Evolutionary conservation across 2,113 vertebrate genomes (phyloP), one percentile per base, ranked within the genome.

Genomic region (Carollia perspicillata): DNA sequence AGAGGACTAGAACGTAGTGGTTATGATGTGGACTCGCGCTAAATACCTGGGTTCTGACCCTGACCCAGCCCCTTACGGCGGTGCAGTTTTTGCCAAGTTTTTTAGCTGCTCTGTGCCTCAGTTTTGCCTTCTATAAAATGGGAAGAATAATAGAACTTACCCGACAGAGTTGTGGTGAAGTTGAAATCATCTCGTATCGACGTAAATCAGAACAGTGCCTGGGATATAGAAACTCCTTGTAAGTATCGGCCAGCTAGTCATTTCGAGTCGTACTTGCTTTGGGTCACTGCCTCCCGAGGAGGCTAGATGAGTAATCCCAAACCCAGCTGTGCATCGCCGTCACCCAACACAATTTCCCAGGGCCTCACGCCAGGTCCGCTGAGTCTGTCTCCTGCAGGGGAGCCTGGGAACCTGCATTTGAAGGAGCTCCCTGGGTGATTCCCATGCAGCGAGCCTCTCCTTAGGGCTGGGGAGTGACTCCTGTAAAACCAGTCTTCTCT

Each of bases 401-500:
- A 10, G 65, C 78, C 58, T 6, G 9, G 28, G 55, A 65, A 53
- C 44, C 28, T 89, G 68, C 47, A 49, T 94, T 94, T 40, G 30
- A 10, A 17, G 55, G 51, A n/a, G 58, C 13, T 71, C 28, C 2
- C 8, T 23, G 53, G 28, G 2, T 51, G 65, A 33, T 44, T 68
- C 7, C 18, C 22, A 8, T 0, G 26, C n/a, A 63, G 37, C 4
- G 4, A 12, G 3, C 37, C 37, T 58, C 40, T n/a, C 23, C 35
- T 8, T 12, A 3, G 58, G 63, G 23, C 80, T 0, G 8, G 28
- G n/a, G 28, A 55, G 8, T 2, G 7, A 2, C 2, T 16, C 3
- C 66, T 23, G 5, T 42, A 0, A n/a, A 78, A 13, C 58, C 26
- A 3, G 60, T 6, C 7, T 74, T 87, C 77, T 12, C 0, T 17